Evolutionary conservation across 2,797 vertebrate species (phyloP).

Genomic region (Nyctalus aviator): DNA sequence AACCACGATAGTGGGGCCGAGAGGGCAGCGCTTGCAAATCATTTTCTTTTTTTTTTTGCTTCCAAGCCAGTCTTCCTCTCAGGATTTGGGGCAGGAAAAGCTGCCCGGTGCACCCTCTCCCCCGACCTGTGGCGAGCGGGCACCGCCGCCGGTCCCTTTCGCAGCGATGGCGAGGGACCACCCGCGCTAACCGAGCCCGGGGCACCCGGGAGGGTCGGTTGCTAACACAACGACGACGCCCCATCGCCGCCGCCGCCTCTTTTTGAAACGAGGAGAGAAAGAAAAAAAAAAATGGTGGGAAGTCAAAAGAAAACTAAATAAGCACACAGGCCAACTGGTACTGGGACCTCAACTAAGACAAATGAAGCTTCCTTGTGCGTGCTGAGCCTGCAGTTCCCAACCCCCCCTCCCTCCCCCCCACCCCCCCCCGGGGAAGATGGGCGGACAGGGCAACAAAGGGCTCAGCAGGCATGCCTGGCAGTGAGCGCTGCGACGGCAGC

Average conservation of each 20-base stretch:
- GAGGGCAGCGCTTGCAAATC: conserved; percentile 19
- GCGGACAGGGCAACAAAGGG: conserved; percentile 52
- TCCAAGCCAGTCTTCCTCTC: conserved; percentile 18
- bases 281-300: conserved; percentile 67
- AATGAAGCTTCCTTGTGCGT: conserved; percentile 66
- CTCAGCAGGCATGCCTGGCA: background rate
- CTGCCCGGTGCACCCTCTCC: background rate
- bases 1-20: conserved; percentile 34
- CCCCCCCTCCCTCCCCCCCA: background rate
- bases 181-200: conserved; percentile 39
- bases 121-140: conserved; percentile 37
- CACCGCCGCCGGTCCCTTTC: background rate
- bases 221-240: background rate
- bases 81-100: conserved; percentile 1
- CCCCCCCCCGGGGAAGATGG: conserved; percentile 59
- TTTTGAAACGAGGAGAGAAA: conserved; percentile 57
- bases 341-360: conserved; percentile 52
- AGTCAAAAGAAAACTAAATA: conserved; percentile 56
- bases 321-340: conserved; percentile 5
- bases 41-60: background rate
- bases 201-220: background rate
- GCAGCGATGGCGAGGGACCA: conserved; percentile 52
- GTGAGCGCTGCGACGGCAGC: conserved; percentile 14
- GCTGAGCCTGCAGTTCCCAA: conserved; percentile 64
- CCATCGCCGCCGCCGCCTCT: background rate